These are phyloP conservation scores for Andrena dorsata DNA, from an alignment of 2,888 invertebrate genomes.

Conservation along the genomic window DNA sequence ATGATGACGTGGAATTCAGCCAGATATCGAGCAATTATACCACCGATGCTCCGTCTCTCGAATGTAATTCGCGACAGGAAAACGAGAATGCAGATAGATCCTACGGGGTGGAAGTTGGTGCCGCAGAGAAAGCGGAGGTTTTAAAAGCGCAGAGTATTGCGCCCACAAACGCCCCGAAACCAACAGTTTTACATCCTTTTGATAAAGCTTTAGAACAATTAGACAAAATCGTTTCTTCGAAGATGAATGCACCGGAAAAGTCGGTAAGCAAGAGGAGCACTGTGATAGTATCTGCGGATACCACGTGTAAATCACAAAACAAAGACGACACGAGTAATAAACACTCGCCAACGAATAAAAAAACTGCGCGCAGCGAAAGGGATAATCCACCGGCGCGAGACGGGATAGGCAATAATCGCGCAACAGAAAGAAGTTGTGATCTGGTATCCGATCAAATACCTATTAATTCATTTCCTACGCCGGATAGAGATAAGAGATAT, in stretches of 20 bases:
- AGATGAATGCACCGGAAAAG: neutral
- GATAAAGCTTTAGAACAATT: constrained; percentile 27
- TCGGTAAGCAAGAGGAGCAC: neutral
- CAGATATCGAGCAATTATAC: neutral
- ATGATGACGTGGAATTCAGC: neutral
- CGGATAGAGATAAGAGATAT: neutral
- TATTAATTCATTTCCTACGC: no score
- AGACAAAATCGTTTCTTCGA: neutral
- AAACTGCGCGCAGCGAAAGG: neutral
- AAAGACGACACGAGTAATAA: neutral
- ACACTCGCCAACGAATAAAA: neutral
- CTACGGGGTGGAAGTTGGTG: neutral
- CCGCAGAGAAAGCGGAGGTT: neutral
- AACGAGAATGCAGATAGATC: neutral
- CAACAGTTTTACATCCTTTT: constrained; percentile 12
- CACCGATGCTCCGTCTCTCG: neutral
- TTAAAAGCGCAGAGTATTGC: neutral
- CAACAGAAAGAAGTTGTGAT: neutral
- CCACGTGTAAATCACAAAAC: neutral
- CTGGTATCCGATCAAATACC: neutral
- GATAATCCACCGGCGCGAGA: neutral
- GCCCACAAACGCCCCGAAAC: neutral
- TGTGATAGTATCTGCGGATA: neutral
- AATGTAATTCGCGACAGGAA: neutral
- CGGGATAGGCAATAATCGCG: neutral